A percentile compares a stretch with the other conserved stretches of the same genome.
These are phyloP conservation scores for Cryptus armator DNA, from an alignment of 2,888 invertebrate species.

Conservation along the genomic window DNA sequence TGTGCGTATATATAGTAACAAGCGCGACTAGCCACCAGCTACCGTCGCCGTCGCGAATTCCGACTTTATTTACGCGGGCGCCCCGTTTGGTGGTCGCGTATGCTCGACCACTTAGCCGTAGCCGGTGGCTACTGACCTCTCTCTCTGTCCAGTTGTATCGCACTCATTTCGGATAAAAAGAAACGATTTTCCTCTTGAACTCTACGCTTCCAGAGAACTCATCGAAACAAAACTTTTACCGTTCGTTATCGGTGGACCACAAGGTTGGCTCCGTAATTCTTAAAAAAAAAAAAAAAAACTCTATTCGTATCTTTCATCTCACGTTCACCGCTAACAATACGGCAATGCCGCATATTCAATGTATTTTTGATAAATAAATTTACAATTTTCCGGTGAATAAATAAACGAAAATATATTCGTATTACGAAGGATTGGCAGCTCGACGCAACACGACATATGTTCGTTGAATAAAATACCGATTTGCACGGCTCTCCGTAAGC, in stretches of 20 bases:
- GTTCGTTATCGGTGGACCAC: conserved; percentile 20
- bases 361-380: background rate
- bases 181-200: conserved; percentile 13
- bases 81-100: conserved; percentile 59
- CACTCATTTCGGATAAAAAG: conserved; percentile 44
- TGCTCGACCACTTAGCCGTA: conserved; percentile 57
- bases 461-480: background rate
- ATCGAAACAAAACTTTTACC: conserved; percentile 7
- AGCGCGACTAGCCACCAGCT: background rate
- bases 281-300: background rate
- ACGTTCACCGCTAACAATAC: background rate
- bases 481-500: background rate
- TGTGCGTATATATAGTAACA: background rate
- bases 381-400: background rate
- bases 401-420: background rate
- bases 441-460: background rate
- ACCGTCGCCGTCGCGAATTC: conserved; percentile 49
- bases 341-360: too few relatives aligned
- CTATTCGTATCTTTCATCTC: background rate
- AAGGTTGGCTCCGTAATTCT: background rate
- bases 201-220: conserved; percentile 2
- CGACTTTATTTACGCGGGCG: conserved; percentile 60
- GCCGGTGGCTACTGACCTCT: conserved; percentile 52
- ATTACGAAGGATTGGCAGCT: background rate
- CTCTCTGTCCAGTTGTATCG: conserved; percentile 1